Conservation (phyloP, 2,797 vertebrate species). For the Eulemur albifrons region DNA sequence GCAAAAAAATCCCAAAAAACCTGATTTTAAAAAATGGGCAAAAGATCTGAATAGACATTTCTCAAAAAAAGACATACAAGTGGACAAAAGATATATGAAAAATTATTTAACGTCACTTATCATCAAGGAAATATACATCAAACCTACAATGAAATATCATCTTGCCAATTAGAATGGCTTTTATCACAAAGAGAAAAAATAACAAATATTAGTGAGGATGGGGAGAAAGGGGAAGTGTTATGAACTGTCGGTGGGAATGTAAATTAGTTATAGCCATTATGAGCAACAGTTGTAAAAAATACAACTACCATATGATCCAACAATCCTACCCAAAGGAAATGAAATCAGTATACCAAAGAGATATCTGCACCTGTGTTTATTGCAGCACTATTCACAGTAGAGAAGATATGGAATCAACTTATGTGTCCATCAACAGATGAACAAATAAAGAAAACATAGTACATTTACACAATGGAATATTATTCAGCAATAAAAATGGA, state of each 20-base stretch:
- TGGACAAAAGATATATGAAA: neutral
- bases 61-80: too few relatives aligned
- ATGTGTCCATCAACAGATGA: too few relatives aligned
- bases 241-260: too few relatives aligned
- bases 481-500: neutral
- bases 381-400: neutral
- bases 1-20: too few relatives aligned
- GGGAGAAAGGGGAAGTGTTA: too few relatives aligned
- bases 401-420: too few relatives aligned
- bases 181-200: neutral
- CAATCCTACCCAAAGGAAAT: neutral
- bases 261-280: too few relatives aligned
- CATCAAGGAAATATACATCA: neutral
- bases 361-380: neutral
- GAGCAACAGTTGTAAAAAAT: too few relatives aligned
- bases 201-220: neutral
- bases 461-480: neutral
- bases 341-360: neutral
- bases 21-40: too few relatives aligned
- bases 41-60: too few relatives aligned
- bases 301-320: neutral
- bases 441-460: too few relatives aligned
- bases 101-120: neutral
- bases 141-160: neutral
- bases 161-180: neutral